Conservation (phyloP, 2,113 vertebrate species). For the Centropristis striata region DNA sequence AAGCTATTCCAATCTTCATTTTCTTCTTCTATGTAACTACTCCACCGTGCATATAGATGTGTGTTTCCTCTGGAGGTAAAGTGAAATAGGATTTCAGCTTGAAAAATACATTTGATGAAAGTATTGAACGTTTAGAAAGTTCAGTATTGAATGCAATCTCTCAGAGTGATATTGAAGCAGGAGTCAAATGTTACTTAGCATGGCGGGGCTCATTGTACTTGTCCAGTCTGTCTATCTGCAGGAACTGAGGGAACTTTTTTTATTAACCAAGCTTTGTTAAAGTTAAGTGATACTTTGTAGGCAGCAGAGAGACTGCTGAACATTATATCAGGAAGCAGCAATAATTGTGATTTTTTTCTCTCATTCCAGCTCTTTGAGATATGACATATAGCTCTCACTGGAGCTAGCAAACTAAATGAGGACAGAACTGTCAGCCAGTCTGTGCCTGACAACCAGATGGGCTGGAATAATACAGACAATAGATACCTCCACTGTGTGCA, state of each 20-base stretch:
- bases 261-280: constrained; percentile 11
- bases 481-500: constrained; percentile 28
- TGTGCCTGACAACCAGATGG: constrained; percentile 48
- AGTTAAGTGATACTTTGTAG: constrained; percentile 10
- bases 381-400: constrained; percentile 19
- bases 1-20: constrained; percentile 19
- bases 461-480: constrained; percentile 41
- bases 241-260: not conserved
- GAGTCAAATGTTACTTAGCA: not conserved
- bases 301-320: constrained; percentile 6
- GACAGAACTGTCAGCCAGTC: constrained; percentile 27
- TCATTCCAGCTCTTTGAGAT: constrained; percentile 31
- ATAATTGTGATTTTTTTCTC: constrained; percentile 16
- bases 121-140: constrained; percentile 16
- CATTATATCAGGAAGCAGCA: constrained; percentile 13
- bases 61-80: not conserved
- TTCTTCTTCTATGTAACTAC: not conserved
- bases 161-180: not conserved
- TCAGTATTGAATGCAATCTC: constrained; percentile 17
- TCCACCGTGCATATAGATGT: not conserved
- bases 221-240: not conserved
- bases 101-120: constrained; percentile 15
- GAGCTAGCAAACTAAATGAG: constrained; percentile 36
- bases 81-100: constrained; percentile 9
- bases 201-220: not conserved